Percentiles rank a stretch among this genome's conserved stretches.
Evolutionary conservation across 2,113 vertebrate genomes (phyloP).

Genomic region (Leptosomus discolor): DNA sequence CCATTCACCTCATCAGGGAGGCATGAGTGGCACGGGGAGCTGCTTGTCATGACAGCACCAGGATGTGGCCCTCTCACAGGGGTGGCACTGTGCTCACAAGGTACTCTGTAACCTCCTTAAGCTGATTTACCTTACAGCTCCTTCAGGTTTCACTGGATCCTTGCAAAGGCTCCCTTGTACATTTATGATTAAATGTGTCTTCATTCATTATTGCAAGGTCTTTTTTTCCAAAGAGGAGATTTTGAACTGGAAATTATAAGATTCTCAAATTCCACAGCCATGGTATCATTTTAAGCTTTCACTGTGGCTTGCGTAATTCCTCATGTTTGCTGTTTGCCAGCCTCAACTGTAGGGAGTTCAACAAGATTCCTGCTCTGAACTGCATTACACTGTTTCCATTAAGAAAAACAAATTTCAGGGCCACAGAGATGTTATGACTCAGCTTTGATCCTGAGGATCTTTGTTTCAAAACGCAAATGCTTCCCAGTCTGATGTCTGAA

Average conservation of each 20-base stretch:
- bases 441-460: constrained; percentile 7
- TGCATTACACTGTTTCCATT: not conserved
- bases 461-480: not conserved
- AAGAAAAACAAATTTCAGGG: constrained; percentile 42
- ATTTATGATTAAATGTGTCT: not conserved
- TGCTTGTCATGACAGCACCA: not conserved
- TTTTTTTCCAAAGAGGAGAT: not conserved
- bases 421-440: constrained; percentile 28
- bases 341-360: not conserved
- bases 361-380: not conserved
- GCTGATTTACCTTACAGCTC: not conserved
- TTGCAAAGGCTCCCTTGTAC: not conserved
- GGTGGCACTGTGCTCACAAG: accelerated
- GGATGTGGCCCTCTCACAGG: not conserved
- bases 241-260: not conserved
- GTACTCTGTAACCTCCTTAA: not conserved
- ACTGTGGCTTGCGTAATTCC: not conserved
- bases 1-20: not conserved
- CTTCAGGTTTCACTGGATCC: not conserved
- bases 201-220: not conserved
- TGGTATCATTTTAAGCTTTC: not conserved
- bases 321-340: constrained; percentile 1
- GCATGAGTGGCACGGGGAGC: accelerated
- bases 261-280: not conserved
- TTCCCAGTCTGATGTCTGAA: not conserved